Evolutionary conservation across 2,888 invertebrate species (phyloP).

Genomic region (Bombyx huttoni): DNA sequence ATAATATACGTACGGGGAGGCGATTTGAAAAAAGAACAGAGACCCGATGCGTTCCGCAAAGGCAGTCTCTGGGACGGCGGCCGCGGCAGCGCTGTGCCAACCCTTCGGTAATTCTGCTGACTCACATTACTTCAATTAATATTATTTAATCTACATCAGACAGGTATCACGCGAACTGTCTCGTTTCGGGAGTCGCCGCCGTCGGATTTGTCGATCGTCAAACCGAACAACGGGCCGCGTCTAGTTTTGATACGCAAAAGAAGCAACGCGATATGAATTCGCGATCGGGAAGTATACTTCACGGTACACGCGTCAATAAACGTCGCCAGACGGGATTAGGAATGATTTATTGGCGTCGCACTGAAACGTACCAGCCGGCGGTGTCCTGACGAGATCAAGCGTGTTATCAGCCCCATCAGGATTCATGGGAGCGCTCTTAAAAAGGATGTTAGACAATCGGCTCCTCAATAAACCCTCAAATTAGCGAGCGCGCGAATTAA

Average conservation of each 20-base stretch:
- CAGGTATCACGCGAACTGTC: slow-evolving; percentile 54
- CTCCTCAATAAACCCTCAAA: slow-evolving; percentile 61
- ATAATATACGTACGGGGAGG: slow-evolving; percentile 24
- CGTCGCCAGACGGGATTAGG: slow-evolving; percentile 29
- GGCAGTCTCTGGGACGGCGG: slow-evolving; percentile 14
- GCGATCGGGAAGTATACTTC: slow-evolving; percentile 33
- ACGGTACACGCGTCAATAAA: slow-evolving; percentile 33
- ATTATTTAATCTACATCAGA: slow-evolving; percentile 57
- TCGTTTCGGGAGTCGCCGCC: slow-evolving; percentile 36
- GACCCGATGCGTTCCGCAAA: slow-evolving; percentile 20
- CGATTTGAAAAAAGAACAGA: slow-evolving; percentile 38
- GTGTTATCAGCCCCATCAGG: slow-evolving; percentile 28
- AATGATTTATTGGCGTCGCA: slow-evolving; percentile 30
- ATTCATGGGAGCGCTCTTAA: slow-evolving; percentile 45
- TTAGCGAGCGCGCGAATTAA: slow-evolving; percentile 62
- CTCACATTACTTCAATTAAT: slow-evolving; percentile 61
- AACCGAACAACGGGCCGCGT: slow-evolving; percentile 27
- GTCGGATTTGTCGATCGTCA: slow-evolving; percentile 43
- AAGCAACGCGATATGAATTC: slow-evolving; percentile 38
- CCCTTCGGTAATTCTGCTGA: slow-evolving; percentile 45
- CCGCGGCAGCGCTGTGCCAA: slow-evolving; percentile 29
- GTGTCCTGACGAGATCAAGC: slow-evolving; percentile 8
- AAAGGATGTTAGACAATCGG: slow-evolving; percentile 52
- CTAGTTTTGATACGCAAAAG: slow-evolving; percentile 29
- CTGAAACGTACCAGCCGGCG: slow-evolving; percentile 14